Evolutionary conservation across 2,888 invertebrate species (phyloP).

Genomic region (Eutolmus rufibarbis): DNA sequence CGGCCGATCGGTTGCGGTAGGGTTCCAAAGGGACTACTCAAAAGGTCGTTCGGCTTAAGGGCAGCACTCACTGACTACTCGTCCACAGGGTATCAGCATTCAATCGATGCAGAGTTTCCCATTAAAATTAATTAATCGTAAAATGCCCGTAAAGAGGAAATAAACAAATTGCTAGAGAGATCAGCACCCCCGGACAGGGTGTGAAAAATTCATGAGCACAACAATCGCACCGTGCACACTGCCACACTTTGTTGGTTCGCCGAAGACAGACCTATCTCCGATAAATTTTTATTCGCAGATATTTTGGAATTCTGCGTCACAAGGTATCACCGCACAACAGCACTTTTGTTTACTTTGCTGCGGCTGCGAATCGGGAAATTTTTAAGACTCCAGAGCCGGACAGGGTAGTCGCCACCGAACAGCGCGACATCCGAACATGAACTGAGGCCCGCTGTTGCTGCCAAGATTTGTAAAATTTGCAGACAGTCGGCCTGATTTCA

Average conservation of each 20-base stretch:
- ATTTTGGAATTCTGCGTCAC: not conserved
- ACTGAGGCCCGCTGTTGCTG: conserved; percentile 30
- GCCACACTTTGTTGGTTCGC: not conserved
- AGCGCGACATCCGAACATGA: conserved; percentile 46
- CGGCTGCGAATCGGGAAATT: not conserved
- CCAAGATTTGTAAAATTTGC: not conserved
- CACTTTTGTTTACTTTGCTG: not conserved
- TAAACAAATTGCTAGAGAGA: not conserved
- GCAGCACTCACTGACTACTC: not conserved
- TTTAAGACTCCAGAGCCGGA: not conserved
- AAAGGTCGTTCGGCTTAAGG: not conserved
- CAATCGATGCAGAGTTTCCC: not conserved
- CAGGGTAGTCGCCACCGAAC: conserved; percentile 40
- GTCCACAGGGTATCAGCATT: not conserved
- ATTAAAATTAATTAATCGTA: not conserved
- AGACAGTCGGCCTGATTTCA: not conserved
- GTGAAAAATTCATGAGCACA: conserved; percentile 19
- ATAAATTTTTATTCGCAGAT: not conserved
- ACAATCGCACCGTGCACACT: conserved; percentile 2
- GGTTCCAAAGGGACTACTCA: not conserved
- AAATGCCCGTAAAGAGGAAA: not conserved
- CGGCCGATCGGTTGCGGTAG: not conserved
- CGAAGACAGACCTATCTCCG: not conserved
- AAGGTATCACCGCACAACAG: not conserved
- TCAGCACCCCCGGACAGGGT: not conserved